Conservation (phyloP, 2,113 vertebrate genomes). For the Centropristis striata region DNA sequence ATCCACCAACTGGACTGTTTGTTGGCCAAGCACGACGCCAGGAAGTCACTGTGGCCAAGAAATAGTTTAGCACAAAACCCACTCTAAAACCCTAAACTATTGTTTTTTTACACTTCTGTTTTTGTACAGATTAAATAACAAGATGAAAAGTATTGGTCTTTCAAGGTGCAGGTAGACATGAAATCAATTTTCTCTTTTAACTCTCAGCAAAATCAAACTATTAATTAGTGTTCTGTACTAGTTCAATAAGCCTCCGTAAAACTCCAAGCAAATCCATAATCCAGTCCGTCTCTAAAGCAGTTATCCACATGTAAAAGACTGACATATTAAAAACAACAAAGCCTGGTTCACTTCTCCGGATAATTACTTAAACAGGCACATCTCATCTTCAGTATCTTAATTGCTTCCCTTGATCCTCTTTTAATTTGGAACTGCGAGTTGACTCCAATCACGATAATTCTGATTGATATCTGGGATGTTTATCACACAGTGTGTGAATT, state of each 20-base stretch:
- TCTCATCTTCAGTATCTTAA: conserved; percentile 27
- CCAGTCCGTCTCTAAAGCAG: background rate
- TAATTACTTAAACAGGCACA: conserved; percentile 11
- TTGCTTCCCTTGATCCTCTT: conserved; percentile 23
- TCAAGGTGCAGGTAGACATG: background rate
- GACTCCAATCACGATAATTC: conserved; percentile 8
- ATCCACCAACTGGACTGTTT: background rate
- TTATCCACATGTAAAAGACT: background rate
- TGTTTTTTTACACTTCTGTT: background rate
- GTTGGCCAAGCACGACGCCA: background rate
- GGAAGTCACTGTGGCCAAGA: background rate
- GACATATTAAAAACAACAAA: conserved; percentile 10
- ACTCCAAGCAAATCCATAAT: background rate
- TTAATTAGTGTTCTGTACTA: conserved; percentile 16
- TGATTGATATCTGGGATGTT: conserved; percentile 41
- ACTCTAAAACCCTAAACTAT: background rate
- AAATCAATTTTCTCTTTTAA: background rate
- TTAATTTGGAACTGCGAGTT: conserved; percentile 10
- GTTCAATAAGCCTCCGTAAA: background rate
- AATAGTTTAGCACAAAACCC: background rate
- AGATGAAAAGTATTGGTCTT: background rate
- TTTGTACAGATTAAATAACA: background rate
- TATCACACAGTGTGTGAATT: conserved; percentile 9
- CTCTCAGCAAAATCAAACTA: background rate
- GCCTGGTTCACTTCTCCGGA: background rate